A percentile compares a stretch with the other conserved stretches of the same genome.
These are phyloP conservation scores for Theonella swinhoei DNA, from an alignment of 37 sponge, comb jelly and placozoan genomes.

Conservation along the genomic window DNA sequence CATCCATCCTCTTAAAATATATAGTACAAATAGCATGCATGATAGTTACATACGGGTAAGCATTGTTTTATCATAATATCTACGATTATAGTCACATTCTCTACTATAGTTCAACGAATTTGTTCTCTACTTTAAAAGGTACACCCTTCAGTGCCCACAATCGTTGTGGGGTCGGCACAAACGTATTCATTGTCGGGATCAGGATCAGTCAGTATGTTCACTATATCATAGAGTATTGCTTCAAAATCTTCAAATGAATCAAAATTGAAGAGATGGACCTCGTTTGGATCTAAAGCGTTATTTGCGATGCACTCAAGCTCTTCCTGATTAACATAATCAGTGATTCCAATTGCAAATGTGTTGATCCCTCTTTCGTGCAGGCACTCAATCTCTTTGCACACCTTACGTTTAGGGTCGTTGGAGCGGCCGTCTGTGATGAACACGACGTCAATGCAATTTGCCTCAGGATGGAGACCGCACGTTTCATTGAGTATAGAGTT, in stretches of 20 bases:
- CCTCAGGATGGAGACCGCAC: conserved; percentile 15
- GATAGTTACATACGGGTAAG: no score
- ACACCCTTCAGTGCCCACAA: no score
- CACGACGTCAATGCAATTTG: conserved; percentile 43
- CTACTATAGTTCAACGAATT: no score
- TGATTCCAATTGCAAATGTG: conserved; percentile 46
- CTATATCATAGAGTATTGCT: no score
- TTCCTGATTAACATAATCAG: neutral
- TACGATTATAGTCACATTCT: no score
- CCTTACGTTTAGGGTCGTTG: conserved; percentile 12
- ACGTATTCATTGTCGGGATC: no score
- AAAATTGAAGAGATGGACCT: conserved; percentile 7
- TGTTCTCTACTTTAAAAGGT: no score
- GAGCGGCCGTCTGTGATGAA: conserved; percentile 37
- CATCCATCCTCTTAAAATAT: no score
- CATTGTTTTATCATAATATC: no score
- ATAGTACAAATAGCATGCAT: no score
- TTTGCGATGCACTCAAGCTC: conserved; percentile 7
- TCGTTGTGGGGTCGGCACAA: no score
- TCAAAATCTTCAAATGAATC: conserved; percentile 25
- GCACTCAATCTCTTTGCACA: conserved; percentile 2
- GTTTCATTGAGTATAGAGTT: neutral
- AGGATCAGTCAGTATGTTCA: no score
- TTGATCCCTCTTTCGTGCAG: conserved; percentile 24
- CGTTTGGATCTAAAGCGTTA: neutral